These are phyloP conservation scores for Gallinago jamesoni DNA, from an alignment of 2,113 vertebrate genomes.

Conservation along the genomic window DNA sequence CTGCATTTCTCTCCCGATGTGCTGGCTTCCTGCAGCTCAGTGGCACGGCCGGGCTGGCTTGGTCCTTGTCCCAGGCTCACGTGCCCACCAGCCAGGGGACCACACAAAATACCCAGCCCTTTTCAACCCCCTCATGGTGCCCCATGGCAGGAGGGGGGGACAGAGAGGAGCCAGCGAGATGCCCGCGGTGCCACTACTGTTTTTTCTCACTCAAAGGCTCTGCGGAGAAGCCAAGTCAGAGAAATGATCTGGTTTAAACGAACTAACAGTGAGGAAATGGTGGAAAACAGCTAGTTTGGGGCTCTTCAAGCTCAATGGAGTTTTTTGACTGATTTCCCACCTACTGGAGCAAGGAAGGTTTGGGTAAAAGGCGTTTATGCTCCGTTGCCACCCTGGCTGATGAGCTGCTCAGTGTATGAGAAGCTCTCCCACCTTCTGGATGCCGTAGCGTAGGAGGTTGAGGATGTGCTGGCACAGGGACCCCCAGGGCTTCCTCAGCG, in stretches of 20 bases:
- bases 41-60: rapidly evolving
- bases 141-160: rapidly evolving
- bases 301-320: background rate
- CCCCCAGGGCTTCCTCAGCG: background rate
- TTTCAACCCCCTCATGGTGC: background rate
- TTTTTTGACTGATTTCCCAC: background rate
- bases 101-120: background rate
- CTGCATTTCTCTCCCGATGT: background rate
- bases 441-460: background rate
- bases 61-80: rapidly evolving
- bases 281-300: background rate
- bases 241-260: rapidly evolving
- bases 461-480: background rate
- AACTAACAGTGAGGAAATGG: rapidly evolving
- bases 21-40: background rate
- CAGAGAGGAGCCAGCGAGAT: background rate
- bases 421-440: rapidly evolving
- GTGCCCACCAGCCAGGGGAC: background rate
- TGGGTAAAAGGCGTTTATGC: background rate
- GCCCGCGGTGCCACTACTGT: rapidly evolving
- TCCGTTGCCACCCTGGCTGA: background rate
- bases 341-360: rapidly evolving
- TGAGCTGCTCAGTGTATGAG: rapidly evolving
- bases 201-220: background rate
- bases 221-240: background rate